A percentile compares a stretch with the other conserved stretches of the same genome.
phyloP scores from a whole-genome alignment of 1,140 invertebrate genomes.

The Maconellicoccus hirsutus region DNA sequence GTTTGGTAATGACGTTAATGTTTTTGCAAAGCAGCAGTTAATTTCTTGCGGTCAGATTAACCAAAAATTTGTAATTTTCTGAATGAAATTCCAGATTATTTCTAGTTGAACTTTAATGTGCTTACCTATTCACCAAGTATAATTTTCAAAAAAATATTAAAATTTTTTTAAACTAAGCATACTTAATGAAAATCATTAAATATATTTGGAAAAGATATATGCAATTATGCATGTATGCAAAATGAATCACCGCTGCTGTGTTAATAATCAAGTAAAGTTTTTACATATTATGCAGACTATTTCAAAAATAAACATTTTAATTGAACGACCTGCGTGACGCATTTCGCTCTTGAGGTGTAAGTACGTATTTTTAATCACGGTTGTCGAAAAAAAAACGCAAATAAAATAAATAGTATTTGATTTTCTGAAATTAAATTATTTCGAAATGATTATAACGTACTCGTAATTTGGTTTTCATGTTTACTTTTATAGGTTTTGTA shows the following conservation, averaged over 20 bases:
- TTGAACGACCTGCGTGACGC: not conserved
- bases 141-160: too few relatives aligned
- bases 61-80: not conserved
- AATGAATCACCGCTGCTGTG: too few relatives aligned
- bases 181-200: too few relatives aligned
- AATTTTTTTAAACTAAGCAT: too few relatives aligned
- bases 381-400: not conserved
- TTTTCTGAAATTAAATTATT: not conserved
- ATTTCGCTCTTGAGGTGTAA: not conserved
- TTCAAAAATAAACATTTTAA: not conserved
- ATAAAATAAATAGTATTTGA: not conserved
- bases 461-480: slow-evolving; percentile 4
- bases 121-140: too few relatives aligned
- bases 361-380: not conserved
- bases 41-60: not conserved
- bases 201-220: too few relatives aligned
- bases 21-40: not conserved
- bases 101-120: too few relatives aligned
- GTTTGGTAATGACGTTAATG: not conserved
- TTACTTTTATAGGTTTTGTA: not conserved
- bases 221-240: too few relatives aligned
- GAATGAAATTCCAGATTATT: too few relatives aligned
- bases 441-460: not conserved
- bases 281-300: too few relatives aligned
- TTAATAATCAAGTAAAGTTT: too few relatives aligned